Conservation (phyloP, 2,888 invertebrate genomes). For the Idaea aversata region DNA sequence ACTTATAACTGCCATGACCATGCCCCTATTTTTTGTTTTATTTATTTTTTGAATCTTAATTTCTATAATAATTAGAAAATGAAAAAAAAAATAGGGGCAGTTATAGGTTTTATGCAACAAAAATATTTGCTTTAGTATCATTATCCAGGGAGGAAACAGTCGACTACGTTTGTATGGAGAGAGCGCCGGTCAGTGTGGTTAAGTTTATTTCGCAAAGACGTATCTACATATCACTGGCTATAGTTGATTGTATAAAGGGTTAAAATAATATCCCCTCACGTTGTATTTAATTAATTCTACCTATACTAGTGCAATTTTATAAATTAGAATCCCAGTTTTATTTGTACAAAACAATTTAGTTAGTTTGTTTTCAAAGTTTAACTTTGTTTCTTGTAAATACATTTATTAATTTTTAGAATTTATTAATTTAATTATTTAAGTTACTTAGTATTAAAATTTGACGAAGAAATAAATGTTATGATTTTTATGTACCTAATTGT, state of each 20-base stretch:
- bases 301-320: conserved; percentile 44
- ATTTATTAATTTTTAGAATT: neutral
- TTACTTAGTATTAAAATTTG: neutral
- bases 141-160: too few relatives aligned
- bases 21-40: too few relatives aligned
- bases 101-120: too few relatives aligned
- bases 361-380: conserved; percentile 13
- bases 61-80: too few relatives aligned
- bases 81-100: too few relatives aligned
- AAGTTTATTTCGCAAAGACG: neutral
- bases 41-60: too few relatives aligned
- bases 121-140: too few relatives aligned
- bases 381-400: conserved; percentile 18
- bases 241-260: conserved; percentile 40
- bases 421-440: neutral
- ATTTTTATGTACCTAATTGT: neutral
- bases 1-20: too few relatives aligned
- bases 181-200: too few relatives aligned
- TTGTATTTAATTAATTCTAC: conserved; percentile 36
- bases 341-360: conserved; percentile 17
- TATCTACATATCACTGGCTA: neutral
- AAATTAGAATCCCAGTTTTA: conserved; percentile 2
- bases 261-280: conserved; percentile 15
- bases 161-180: too few relatives aligned
- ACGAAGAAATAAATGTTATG: neutral